phyloP scores from a whole-genome alignment of 2,888 invertebrate species.

The Latrodectus elegans region DNA sequence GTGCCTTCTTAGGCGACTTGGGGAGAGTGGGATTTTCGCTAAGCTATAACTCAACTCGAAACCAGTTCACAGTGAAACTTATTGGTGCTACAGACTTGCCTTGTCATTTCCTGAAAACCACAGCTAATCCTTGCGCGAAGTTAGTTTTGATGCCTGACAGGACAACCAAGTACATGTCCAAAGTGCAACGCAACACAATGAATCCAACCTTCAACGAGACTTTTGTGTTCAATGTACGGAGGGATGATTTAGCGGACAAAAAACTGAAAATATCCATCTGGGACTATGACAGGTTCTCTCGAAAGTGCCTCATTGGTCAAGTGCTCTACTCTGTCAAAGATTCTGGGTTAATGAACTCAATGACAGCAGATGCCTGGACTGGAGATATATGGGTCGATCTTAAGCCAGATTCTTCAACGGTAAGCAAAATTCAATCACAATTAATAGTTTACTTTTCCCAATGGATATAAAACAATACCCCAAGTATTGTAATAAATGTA shows the following conservation, averaged over 20 bases:
- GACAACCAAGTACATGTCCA: conserved; percentile 72
- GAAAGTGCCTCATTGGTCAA: conserved; percentile 75
- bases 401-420: conserved; percentile 67
- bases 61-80: conserved; percentile 67
- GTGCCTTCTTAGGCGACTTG: conserved; percentile 43
- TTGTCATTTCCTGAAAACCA: conserved; percentile 71
- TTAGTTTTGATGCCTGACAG: conserved; percentile 74
- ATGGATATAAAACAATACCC: too few species aligned
- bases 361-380: conserved; percentile 72
- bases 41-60: conserved; percentile 62
- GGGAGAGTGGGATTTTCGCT: conserved; percentile 69
- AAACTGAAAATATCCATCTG: conserved; percentile 74
- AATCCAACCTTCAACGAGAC: conserved; percentile 74
- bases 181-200: conserved; percentile 73
- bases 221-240: conserved; percentile 72
- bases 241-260: conserved; percentile 64
- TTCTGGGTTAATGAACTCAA: conserved; percentile 67
- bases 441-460: not conserved
- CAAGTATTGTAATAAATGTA: too few species aligned
- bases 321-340: conserved; percentile 73
- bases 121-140: conserved; percentile 74
- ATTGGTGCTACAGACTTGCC: conserved; percentile 67
- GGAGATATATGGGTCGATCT: conserved; percentile 73
- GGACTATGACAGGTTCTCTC: conserved; percentile 75
- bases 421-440: conserved; percentile 22